phyloP scores from a whole-genome alignment of 2,888 invertebrate species.

The Drosophila fungiperda region DNA sequence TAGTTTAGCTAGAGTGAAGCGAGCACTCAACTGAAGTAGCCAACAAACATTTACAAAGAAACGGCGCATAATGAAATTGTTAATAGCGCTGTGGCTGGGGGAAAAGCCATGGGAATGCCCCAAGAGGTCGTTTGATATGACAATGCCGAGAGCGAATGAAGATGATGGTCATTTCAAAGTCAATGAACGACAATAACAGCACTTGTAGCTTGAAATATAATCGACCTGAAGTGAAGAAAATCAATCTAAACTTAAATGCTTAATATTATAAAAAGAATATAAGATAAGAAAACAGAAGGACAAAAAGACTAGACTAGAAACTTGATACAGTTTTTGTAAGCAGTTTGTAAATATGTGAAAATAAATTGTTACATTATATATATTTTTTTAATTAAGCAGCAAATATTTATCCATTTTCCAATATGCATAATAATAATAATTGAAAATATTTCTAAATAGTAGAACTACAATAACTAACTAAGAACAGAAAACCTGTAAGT shows the following conservation, averaged over 20 bases:
- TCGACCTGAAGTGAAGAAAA: background rate
- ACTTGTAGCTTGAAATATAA: background rate
- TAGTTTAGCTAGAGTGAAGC: slow-evolving; percentile 66
- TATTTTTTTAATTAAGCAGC: too few relatives aligned
- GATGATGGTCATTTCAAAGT: slow-evolving; percentile 58
- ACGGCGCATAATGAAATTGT: slow-evolving; percentile 71
- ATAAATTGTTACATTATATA: too few relatives aligned
- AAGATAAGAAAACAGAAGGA: background rate
- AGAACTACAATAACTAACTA: background rate
- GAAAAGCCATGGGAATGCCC: background rate
- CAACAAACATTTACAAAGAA: slow-evolving; percentile 46
- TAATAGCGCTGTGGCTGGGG: slow-evolving; percentile 56
- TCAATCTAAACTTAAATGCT: background rate
- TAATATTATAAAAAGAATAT: background rate
- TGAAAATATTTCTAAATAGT: background rate
- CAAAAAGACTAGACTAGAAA: too few relatives aligned
- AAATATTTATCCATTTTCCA: too few relatives aligned
- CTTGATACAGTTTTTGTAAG: too few relatives aligned
- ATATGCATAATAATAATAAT: too few relatives aligned
- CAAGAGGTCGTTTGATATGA: slow-evolving; percentile 52
- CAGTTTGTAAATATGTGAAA: too few relatives aligned
- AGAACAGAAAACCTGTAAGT: background rate
- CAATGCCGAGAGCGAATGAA: slow-evolving; percentile 19
- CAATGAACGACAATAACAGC: slow-evolving; percentile 36
- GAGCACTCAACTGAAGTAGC: slow-evolving; percentile 48